phyloP scores from a whole-genome alignment of 2,113 vertebrate genomes.

The Cairina moschata region DNA sequence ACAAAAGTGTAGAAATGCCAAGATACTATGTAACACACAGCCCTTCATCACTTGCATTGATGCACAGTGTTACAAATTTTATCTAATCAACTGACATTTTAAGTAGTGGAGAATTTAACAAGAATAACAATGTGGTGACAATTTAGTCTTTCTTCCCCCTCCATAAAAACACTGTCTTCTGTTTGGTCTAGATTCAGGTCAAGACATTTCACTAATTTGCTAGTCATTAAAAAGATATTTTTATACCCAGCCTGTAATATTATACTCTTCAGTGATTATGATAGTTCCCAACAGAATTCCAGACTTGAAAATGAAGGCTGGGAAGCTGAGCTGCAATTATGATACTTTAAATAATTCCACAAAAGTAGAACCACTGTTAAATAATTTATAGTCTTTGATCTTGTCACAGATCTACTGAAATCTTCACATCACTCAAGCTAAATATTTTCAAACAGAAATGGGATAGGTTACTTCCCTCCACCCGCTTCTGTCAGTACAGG shows the following conservation, averaged over 20 bases:
- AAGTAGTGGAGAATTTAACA: constrained; percentile 76
- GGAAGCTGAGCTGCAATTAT: constrained; percentile 87
- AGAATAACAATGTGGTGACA: constrained; percentile 80
- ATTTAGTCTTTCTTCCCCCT: constrained; percentile 71
- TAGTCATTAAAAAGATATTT: constrained; percentile 91
- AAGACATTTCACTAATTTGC: constrained; percentile 87
- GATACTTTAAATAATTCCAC: constrained; percentile 94
- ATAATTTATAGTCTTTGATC: constrained; percentile 88
- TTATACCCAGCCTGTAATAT: constrained; percentile 88
- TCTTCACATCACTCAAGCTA: constrained; percentile 83
- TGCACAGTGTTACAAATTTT: constrained; percentile 69
- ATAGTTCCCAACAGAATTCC: constrained; percentile 89
- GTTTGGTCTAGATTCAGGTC: constrained; percentile 85
- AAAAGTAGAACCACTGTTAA: constrained; percentile 90
- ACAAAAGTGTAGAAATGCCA: constrained; percentile 64
- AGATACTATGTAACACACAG: constrained; percentile 36
- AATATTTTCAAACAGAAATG: constrained; percentile 84
- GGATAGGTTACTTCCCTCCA: constrained; percentile 59
- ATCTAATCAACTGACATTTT: constrained; percentile 78
- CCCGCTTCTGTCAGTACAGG: neutral
- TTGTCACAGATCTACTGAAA: constrained; percentile 83
- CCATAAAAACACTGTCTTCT: constrained; percentile 81
- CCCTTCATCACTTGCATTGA: constrained; percentile 64
- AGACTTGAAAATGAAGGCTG: constrained; percentile 83
- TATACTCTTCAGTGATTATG: constrained; percentile 87